Evolutionary conservation across 2,888 invertebrate species (phyloP), one percentile per base, ranked within the genome.

Genomic region (Ariolimax columbianus): DNA sequence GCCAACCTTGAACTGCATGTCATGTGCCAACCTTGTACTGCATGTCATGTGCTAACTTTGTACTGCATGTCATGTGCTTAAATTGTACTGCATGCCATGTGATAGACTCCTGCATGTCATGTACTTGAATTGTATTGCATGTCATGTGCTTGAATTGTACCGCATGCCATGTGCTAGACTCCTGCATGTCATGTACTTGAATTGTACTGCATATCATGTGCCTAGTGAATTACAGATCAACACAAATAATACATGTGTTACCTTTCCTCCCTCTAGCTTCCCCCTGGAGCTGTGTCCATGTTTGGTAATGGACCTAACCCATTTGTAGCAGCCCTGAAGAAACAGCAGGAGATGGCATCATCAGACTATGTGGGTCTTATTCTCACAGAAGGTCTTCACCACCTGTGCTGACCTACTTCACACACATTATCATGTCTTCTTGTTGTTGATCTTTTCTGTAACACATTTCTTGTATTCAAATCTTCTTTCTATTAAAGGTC

Each of bases 251-350:
- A 55, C 17, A 55, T 17, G 23, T 19, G 14, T 55, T 14, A 3
- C 55, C 23, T 3, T 55, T 55, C 19, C 14, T 17, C 19, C 23
- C 3, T 23, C 0, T 72, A 93, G 93, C 87, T 91, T 19, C 93
- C 93, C 30, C 88, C 91, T 26, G 93, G 93, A 14, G 93, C 92
- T 1, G 93, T 93, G 79, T 91, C 93, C 11, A 92, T 93, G 92
- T 93, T 93, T 91, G 93, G 93, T 14, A 89, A 89, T 59, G 91
- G 89, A 0, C 87, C 88, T 23, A 92, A 92, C 83, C 92, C 92
- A 14, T 86, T 93, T 4, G 88, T 91, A 23, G 92, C 92, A 30
- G 91, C 91, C 0, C 70, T 92, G 30, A 91, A 92, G 80, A 90
- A 91, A 80, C 82, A 86, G 38, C 88, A 88, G 36, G 77, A 80